Base-by-base conservation (phyloP, 2,797 vertebrate genomes). In the Gastrophryne carolinensis region DNA sequence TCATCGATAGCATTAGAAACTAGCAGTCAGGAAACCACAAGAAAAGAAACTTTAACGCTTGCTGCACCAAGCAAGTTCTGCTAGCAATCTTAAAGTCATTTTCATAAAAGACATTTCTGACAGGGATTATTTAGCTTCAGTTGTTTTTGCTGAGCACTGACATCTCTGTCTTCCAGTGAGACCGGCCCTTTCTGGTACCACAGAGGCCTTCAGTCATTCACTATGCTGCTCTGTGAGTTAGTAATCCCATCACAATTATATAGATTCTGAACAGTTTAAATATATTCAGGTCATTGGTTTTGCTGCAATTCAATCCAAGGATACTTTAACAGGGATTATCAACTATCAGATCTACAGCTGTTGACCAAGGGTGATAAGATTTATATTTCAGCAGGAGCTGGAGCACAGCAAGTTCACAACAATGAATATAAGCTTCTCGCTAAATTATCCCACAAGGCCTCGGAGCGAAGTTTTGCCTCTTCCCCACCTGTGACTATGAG, bases 21-120 rank as follows among this genome's bases (percentile, higher is more conserved):
- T 30, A 75, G 73, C 64, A 61, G 64, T 30, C 47, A 69, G 56
- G 56, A 75, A 68, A 53, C 73, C 56, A 68, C 64, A 69, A 50
- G 56, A 68, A 68, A 64, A 75, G 52, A 52, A 75, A 37, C 54
- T 68, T 75, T 53, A 68, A 60, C 63, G 52, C 41, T 52, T 52
- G 52, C 50, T 64, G 32, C 47, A 44, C 26, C 10, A 15, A 37
- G 34, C 35, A 49, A 13, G 19, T 23, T 67, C 37, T 75, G 54
- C 73, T 32, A 67, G 53, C 30, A 11, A 68, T 53, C 65, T 60
- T 49, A 68, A 41, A 68, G 44, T 53, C 64, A 68, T 75, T 29
- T 68, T 47, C 32, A 61, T 61, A 56, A 68, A 68, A 68, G 27
- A 53, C 34, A 68, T 68, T 68, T 53, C 34, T 68, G 32, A 75